phyloP scores from a whole-genome alignment of 2,888 invertebrate species.

The Choreutis nemorana region DNA sequence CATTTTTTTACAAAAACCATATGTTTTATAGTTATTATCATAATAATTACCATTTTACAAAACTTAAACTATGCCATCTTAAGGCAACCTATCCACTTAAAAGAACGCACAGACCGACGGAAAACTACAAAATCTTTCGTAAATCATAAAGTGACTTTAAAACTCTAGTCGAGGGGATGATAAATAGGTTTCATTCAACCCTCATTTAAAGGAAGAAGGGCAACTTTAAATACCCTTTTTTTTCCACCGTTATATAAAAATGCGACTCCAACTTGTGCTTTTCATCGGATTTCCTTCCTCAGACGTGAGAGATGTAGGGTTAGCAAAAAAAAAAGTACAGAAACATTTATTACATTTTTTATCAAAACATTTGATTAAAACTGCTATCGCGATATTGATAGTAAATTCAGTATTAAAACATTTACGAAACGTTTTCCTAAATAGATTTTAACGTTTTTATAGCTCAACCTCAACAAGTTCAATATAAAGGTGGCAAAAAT shows the following conservation, averaged over 20 bases:
- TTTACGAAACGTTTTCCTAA: not conserved
- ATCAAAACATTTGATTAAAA: too few species aligned
- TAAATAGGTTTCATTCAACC: slow-evolving; percentile 1
- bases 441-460: not conserved
- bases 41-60: too few species aligned
- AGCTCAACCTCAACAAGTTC: not conserved
- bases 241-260: slow-evolving; percentile 21
- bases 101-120: too few species aligned
- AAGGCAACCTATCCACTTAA: slow-evolving; percentile 1
- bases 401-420: not conserved
- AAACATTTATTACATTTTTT: not conserved
- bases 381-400: too few species aligned
- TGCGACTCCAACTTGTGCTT: slow-evolving; percentile 21
- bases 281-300: slow-evolving; percentile 23
- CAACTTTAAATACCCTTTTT: slow-evolving; percentile 17
- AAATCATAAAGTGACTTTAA: too few species aligned
- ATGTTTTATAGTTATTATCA: too few species aligned
- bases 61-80: too few species aligned
- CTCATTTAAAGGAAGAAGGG: slow-evolving; percentile 11
- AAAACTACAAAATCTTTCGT: too few species aligned
- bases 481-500: not conserved
- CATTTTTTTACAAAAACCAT: too few species aligned
- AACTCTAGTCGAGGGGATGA: too few species aligned
- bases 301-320: slow-evolving; percentile 13
- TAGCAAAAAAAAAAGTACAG: slow-evolving; percentile 9